Evolutionary conservation across 1,140 invertebrate species (phyloP).

Genomic region (Drosophila serrata): DNA sequence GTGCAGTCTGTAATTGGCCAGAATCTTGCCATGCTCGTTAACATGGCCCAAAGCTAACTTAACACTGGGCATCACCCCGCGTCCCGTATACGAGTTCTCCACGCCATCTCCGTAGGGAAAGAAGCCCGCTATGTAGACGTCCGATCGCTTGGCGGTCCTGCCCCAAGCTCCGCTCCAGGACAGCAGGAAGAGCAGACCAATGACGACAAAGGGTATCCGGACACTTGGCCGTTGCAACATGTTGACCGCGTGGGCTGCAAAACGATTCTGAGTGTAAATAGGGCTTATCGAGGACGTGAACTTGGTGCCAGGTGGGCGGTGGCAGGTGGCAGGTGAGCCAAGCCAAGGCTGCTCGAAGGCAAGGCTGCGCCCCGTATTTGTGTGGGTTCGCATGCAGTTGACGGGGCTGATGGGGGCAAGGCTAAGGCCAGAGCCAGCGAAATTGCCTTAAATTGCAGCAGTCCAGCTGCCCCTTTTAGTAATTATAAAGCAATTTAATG

Average conservation of each 20-base stretch:
- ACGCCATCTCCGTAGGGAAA: slow-evolving; percentile 94
- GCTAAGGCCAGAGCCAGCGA: slow-evolving; percentile 41
- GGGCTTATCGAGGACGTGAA: slow-evolving; percentile 39
- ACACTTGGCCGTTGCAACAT: slow-evolving; percentile 42
- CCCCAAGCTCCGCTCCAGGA: slow-evolving; percentile 15
- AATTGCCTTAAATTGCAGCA: slow-evolving; percentile 40
- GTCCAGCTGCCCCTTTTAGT: slow-evolving; percentile 4
- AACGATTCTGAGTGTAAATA: slow-evolving; percentile 37
- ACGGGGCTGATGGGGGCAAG: slow-evolving; percentile 19
- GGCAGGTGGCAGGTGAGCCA: slow-evolving; percentile 7
- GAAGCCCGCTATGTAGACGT: slow-evolving; percentile 96
- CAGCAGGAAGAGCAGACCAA: slow-evolving; percentile 39
- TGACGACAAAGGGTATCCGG: neutral
- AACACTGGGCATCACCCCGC: slow-evolving; percentile 97
- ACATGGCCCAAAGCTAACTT: slow-evolving; percentile 96
- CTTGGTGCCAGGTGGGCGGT: slow-evolving; percentile 25
- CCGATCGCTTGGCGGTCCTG: slow-evolving; percentile 85
- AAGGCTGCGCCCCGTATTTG: slow-evolving; percentile 28
- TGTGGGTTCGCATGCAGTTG: slow-evolving; percentile 32
- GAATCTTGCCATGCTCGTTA: slow-evolving; percentile 93
- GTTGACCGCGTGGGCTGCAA: slow-evolving; percentile 45
- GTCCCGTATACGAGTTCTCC: slow-evolving; percentile 90
- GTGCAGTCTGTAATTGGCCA: slow-evolving; percentile 94
- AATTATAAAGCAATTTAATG: slow-evolving; percentile 40
- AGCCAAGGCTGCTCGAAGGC: slow-evolving; percentile 20